Base-by-base conservation (phyloP, 2,797 vertebrate species). In the Sebastes taczanowskii region DNA sequence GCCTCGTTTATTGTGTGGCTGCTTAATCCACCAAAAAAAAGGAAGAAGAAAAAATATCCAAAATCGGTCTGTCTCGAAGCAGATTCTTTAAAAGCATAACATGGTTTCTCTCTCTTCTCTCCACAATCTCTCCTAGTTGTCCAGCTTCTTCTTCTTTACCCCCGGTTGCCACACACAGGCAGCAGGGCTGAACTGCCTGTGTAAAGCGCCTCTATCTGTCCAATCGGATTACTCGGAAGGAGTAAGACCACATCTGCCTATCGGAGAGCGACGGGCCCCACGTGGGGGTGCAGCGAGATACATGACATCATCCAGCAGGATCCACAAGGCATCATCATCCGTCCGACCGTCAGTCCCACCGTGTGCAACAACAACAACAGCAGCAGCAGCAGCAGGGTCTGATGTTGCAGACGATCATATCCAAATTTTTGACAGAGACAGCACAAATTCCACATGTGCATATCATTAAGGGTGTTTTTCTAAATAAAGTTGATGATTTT, bases 81-180 rank as follows among this genome's bases (percentile, higher is more conserved):
- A 85, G 91, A 90, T 90, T 90, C 87, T 91, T 93, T 94, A 92
- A 91, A 93, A 92, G 91, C 93, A 92, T 91, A 92, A 92, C 92
- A 91, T 90, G 90, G 93, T 93, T 42, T 42, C 38, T 42, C 38
- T 38, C 38, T 42, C 66, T 93, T 93, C 91, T 94, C 91, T 94
- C 92, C 92, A 87, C 92, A 86, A 91, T 89, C 92, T 91, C 92
- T 93, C 93, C 74, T 93, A 80, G 88, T 94, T 93, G 91, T 91
- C 90, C 94, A 91, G 93, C 86, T 91, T 42, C 38, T 42, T 42
- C 38, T 42, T 42, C 13, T 42, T 84, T 42, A 42, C 91, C 86
- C 91, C 95, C 84, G 95, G 91, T 95, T 95, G 94, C 96, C 96
- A 96, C 96, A 95, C 95, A 96, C 96, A 96, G 95, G 93, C 95